phyloP scores from a whole-genome alignment of 2,888 invertebrate species.

The Teleogryllus oceanicus region DNA sequence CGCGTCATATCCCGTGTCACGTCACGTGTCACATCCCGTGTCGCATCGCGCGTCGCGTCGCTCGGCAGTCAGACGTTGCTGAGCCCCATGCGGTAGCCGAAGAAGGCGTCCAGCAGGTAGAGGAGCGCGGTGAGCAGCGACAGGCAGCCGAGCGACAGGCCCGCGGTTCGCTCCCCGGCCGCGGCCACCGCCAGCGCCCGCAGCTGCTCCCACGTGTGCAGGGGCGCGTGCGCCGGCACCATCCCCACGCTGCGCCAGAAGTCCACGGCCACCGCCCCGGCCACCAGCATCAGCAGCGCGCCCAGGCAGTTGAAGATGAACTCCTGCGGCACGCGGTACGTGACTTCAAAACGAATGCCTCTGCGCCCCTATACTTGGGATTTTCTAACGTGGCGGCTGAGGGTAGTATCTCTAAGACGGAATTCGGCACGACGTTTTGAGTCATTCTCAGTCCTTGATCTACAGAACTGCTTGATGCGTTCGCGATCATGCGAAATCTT shows the following conservation, averaged over 20 bases:
- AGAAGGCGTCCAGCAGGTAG: constrained; percentile 35
- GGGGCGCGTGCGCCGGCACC: constrained; percentile 32
- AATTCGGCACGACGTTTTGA: too few species aligned
- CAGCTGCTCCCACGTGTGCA: constrained; percentile 31
- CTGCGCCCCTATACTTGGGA: too few species aligned
- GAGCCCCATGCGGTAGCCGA: constrained; percentile 34
- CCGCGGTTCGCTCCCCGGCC: constrained; percentile 32
- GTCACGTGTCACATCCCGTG: too few species aligned
- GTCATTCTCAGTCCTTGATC: too few species aligned
- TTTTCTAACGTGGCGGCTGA: too few species aligned
- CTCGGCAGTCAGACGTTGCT: too few species aligned
- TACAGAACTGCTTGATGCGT: too few species aligned
- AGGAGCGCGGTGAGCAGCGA: constrained; percentile 35
- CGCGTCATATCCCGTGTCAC: too few species aligned
- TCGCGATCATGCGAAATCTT: too few species aligned
- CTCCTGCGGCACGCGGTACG: constrained; percentile 27
- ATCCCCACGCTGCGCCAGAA: constrained; percentile 36
- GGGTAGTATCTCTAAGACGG: too few species aligned
- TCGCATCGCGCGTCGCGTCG: too few species aligned
- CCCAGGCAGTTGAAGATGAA: constrained; percentile 34
- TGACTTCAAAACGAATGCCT: too few species aligned
- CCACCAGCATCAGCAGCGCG: constrained; percentile 32
- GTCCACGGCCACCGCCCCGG: constrained; percentile 36
- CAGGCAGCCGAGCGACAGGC: constrained; percentile 35
- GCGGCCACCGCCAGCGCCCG: constrained; percentile 30